Conservation (phyloP, 2,888 invertebrate genomes). For the Andrena fulva region DNA sequence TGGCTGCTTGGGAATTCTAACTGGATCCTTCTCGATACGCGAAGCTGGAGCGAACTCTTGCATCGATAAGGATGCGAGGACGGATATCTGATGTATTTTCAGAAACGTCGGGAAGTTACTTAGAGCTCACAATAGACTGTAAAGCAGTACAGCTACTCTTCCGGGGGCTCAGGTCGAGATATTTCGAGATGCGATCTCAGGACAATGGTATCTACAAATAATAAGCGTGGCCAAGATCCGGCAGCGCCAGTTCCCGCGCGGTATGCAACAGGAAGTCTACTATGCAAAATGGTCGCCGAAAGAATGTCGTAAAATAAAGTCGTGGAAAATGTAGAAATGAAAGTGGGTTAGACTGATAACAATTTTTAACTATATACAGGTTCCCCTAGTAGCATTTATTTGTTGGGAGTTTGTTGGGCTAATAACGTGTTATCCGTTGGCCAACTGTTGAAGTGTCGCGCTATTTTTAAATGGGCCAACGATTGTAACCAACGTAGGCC, state of each 20-base stretch:
- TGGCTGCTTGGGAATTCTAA: background rate
- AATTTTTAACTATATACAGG: background rate
- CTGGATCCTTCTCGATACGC: background rate
- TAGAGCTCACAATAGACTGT: constrained; percentile 12
- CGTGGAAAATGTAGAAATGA: background rate
- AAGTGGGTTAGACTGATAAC: background rate
- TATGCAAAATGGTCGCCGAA: background rate
- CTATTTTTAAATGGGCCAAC: no score
- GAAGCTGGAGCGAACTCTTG: background rate
- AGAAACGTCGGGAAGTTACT: background rate
- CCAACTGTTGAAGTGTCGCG: no score
- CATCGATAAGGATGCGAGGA: background rate
- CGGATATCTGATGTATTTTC: constrained; percentile 1
- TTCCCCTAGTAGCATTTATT: no score
- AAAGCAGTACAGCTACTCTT: constrained; percentile 18
- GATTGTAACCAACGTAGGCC: no score
- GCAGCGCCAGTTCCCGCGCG: constrained; percentile 7
- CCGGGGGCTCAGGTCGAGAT: constrained; percentile 57
- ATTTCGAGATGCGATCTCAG: constrained; percentile 77
- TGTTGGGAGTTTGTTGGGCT: no score
- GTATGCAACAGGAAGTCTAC: constrained; percentile 36
- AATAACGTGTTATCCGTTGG: no score
- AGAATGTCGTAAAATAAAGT: background rate
- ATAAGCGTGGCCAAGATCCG: constrained; percentile 65
- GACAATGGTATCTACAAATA: constrained; percentile 74